Evolutionary conservation across 2,113 vertebrate species (phyloP).

Genomic region (Melanerpes aurifrons): DNA sequence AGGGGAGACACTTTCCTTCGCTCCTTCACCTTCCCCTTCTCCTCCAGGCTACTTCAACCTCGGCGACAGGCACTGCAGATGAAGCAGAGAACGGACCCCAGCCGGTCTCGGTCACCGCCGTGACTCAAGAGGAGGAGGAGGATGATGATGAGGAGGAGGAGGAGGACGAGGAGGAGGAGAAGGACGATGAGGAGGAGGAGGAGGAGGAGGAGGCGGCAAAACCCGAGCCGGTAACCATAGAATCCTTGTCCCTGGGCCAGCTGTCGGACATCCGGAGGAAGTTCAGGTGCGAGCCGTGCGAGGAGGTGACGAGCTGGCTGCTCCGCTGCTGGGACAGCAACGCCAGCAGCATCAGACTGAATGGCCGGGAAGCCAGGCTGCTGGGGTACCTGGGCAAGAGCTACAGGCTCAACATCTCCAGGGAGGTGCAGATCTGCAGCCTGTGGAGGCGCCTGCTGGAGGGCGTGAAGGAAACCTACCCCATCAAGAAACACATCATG

Average conservation of each 20-base stretch:
- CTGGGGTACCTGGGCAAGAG: not conserved
- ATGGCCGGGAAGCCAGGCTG: not conserved
- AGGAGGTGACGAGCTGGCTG: not conserved
- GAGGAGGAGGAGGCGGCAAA: not conserved
- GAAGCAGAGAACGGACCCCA: not conserved
- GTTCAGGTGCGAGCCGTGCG: not conserved
- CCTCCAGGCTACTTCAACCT: not conserved
- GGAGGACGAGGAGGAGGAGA: not conserved
- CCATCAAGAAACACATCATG: not conserved
- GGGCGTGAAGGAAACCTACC: not conserved
- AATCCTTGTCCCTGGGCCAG: not conserved
- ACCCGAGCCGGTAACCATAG: not conserved
- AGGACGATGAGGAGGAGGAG: not conserved
- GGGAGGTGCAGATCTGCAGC: not conserved
- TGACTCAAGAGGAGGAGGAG: not conserved
- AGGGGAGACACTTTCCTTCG: not conserved
- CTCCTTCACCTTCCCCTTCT: not conserved
- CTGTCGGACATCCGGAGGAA: not conserved
- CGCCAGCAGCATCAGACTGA: not conserved
- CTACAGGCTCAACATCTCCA: not conserved
- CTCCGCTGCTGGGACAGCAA: not conserved
- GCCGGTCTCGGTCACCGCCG: not conserved
- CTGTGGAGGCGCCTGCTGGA: not conserved
- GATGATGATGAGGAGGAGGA: not conserved
- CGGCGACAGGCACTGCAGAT: not conserved